Evolutionary conservation across 1,140 invertebrate genomes (phyloP).

Genomic region (Conus betulinus): DNA sequence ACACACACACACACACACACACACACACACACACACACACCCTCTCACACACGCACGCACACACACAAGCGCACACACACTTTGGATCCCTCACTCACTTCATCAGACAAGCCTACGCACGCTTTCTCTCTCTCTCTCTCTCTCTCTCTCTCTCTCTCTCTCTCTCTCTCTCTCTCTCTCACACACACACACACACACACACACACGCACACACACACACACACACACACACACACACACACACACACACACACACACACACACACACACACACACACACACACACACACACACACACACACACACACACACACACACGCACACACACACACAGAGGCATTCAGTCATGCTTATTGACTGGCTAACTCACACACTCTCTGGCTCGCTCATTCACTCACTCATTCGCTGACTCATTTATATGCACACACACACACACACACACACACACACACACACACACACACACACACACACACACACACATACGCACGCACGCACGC

Average conservation of each 20-base stretch:
- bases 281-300: background rate
- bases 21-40: slow-evolving; percentile 10
- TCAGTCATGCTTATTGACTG: background rate
- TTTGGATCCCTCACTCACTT: no score
- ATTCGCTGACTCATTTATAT: background rate
- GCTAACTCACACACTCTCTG: no score
- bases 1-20: no score
- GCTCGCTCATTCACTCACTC: no score
- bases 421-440: slow-evolving; percentile 1
- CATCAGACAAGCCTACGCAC: no score
- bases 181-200: no score
- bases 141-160: background rate
- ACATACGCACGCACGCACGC: background rate
- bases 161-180: no score
- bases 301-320: background rate
- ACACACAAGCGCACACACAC: background rate
- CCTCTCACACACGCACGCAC: background rate
- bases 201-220: slow-evolving; percentile 10
- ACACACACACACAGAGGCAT: background rate
- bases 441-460: slow-evolving; percentile 10
- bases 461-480: slow-evolving; percentile 7
- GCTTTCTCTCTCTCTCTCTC: background rate
- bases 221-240: slow-evolving; percentile 8
- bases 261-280: slow-evolving; percentile 10
- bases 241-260: slow-evolving; percentile 1